Percentiles rank a stretch among this genome's conserved stretches.
Conservation (phyloP, 2,113 vertebrate species). For the Lutjanus erythropterus region DNA sequence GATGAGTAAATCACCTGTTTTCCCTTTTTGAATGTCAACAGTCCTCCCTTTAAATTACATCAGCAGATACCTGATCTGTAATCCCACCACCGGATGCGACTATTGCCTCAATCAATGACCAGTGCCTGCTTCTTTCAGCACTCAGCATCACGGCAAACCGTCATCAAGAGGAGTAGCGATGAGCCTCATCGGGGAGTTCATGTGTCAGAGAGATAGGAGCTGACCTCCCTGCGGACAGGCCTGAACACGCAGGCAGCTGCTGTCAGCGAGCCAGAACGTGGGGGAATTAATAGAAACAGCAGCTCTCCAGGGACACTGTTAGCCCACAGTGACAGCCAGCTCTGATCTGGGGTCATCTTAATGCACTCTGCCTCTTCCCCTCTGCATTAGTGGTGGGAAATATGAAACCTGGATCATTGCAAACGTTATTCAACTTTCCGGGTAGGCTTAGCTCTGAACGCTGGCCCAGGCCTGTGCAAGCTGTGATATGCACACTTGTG, state of each 20-base stretch:
- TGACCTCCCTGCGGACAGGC: constrained; percentile 70
- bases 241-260: constrained; percentile 78
- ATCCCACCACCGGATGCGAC: constrained; percentile 17
- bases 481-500: constrained; percentile 77
- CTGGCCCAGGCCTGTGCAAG: constrained; percentile 62
- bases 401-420: constrained; percentile 71
- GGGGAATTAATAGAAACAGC: constrained; percentile 81
- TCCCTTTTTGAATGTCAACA: neutral
- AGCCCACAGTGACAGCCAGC: constrained; percentile 68
- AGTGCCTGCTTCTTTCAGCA: constrained; percentile 20
- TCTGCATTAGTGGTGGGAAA: constrained; percentile 75
- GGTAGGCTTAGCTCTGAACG: constrained; percentile 65
- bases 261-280: constrained; percentile 69
- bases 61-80: constrained; percentile 22
- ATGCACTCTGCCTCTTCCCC: constrained; percentile 72
- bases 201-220: constrained; percentile 66
- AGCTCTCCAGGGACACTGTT: constrained; percentile 77
- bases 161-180: constrained; percentile 28
- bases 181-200: constrained; percentile 55
- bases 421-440: constrained; percentile 75
- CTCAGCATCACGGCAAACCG: constrained; percentile 47
- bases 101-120: constrained; percentile 27
- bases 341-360: constrained; percentile 77
- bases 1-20: constrained; percentile 11
- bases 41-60: neutral